These are phyloP conservation scores for Diadophis punctatus DNA, from an alignment of 2,113 vertebrate species.

Conservation along the genomic window DNA sequence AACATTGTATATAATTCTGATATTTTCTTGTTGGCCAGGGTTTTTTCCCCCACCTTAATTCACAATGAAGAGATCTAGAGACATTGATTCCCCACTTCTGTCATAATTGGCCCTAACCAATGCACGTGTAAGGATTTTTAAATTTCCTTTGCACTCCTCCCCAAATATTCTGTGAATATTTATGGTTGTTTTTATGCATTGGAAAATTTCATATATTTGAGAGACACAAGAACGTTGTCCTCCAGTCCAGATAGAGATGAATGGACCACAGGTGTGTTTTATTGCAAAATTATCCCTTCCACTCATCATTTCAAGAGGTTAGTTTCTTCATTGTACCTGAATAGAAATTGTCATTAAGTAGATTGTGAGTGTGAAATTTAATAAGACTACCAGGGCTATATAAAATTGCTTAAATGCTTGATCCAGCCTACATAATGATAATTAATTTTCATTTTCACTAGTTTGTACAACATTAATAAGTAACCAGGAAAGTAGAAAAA, in stretches of 20 bases:
- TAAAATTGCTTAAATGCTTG: neutral
- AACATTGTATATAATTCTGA: neutral
- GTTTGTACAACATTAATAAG: neutral
- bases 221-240: neutral
- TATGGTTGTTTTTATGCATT: neutral
- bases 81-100: neutral
- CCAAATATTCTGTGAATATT: neutral
- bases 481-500: neutral
- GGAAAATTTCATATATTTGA: neutral
- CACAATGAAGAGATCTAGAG: neutral
- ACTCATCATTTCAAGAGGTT: neutral
- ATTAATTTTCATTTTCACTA: neutral
- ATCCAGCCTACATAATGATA: neutral
- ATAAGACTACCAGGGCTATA: neutral
- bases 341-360: neutral
- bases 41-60: neutral
- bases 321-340: neutral
- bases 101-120: neutral
- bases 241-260: neutral
- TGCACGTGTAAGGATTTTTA: neutral
- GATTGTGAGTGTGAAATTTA: neutral
- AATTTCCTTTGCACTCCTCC: neutral
- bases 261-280: neutral
- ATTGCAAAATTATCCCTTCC: neutral
- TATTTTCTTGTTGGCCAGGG: neutral